These are phyloP conservation scores for Trinorchestia longiramus DNA, from an alignment of 1,140 invertebrate genomes.

Conservation along the genomic window DNA sequence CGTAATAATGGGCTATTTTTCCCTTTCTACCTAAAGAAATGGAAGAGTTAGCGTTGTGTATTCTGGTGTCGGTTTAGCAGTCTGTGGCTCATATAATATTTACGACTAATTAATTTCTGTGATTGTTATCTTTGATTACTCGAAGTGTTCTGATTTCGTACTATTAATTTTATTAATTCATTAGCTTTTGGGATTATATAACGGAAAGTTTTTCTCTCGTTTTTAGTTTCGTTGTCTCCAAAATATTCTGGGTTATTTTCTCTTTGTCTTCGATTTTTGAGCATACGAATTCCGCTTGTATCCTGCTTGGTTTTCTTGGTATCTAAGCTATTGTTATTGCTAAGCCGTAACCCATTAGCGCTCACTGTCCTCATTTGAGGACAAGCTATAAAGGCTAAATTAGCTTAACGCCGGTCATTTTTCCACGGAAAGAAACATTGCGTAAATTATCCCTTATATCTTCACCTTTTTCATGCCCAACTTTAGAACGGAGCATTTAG, in stretches of 20 bases:
- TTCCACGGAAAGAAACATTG: no score
- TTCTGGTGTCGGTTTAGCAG: not conserved
- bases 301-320: not conserved
- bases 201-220: not conserved
- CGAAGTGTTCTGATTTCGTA: not conserved
- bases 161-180: not conserved
- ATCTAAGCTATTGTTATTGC: not conserved
- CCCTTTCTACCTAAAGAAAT: not conserved
- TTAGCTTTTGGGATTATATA: not conserved
- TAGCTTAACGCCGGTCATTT: no score
- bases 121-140: not conserved
- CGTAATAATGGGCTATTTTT: not conserved
- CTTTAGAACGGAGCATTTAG: no score
- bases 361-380: no score
- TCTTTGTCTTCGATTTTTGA: not conserved
- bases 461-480: no score
- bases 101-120: not conserved
- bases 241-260: not conserved
- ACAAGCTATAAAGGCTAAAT: no score
- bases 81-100: not conserved
- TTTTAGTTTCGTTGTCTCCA: not conserved
- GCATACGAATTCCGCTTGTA: not conserved
- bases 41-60: not conserved
- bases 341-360: no score
- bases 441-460: no score